phyloP scores from a whole-genome alignment of 2,113 vertebrate species.

The Dinomys branickii region DNA sequence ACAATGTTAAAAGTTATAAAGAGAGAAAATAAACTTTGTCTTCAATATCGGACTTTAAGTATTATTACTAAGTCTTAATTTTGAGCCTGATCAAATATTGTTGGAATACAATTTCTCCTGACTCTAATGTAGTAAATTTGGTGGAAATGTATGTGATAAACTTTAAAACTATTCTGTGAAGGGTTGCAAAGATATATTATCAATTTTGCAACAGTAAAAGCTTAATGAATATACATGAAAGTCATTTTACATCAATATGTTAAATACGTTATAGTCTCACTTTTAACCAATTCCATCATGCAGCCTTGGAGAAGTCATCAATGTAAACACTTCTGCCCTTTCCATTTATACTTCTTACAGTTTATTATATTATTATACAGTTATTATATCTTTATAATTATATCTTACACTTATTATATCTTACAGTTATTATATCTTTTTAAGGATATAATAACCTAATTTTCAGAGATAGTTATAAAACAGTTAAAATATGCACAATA shows the following conservation, averaged over 20 bases:
- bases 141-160: not conserved
- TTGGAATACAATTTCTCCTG: not conserved
- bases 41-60: not conserved
- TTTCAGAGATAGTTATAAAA: not conserved
- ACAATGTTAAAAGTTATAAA: not conserved
- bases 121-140: not conserved
- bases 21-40: not conserved
- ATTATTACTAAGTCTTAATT: constrained; percentile 29
- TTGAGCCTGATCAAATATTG: not conserved
- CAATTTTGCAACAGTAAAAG: not conserved
- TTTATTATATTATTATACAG: too few species aligned
- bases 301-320: not conserved
- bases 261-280: not conserved
- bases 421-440: too few species aligned
- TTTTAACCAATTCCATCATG: not conserved
- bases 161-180: constrained; percentile 28
- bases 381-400: too few species aligned
- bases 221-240: constrained; percentile 5
- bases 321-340: not conserved
- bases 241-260: not conserved
- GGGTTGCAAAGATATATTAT: not conserved
- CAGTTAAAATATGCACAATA: not conserved
- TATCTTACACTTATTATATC: too few species aligned
- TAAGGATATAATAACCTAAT: not conserved
- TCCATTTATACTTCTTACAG: not conserved